phyloP scores from a whole-genome alignment of 1,140 invertebrate genomes.

The Pseudomyrmex concolor region DNA sequence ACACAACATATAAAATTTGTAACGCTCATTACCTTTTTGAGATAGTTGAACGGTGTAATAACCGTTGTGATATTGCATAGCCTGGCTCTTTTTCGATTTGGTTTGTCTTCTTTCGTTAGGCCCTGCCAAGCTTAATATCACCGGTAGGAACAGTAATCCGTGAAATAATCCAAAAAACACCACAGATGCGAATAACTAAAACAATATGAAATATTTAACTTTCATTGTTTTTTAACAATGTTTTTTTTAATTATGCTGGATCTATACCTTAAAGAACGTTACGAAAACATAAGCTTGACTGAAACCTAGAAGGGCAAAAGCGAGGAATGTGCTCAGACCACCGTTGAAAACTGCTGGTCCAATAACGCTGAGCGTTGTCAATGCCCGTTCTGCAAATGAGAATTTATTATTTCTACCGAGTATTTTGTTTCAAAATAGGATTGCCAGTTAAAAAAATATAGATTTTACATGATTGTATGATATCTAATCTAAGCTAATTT shows the following conservation, averaged over 20 bases:
- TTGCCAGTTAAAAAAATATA: no score
- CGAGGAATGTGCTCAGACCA: conserved; percentile 85
- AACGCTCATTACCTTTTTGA: conserved; percentile 52
- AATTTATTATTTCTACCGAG: background rate
- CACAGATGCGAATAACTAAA: conserved; percentile 86
- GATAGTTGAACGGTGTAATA: conserved; percentile 71
- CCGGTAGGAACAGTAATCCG: conserved; percentile 86
- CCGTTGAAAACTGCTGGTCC: conserved; percentile 86
- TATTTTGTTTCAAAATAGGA: no score
- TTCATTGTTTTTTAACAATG: background rate
- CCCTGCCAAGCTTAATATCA: conserved; percentile 86
- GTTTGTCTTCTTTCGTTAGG: conserved; percentile 77
- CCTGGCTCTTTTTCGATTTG: conserved; percentile 69
- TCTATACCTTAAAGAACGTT: conserved; percentile 85
- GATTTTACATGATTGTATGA: no score
- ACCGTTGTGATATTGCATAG: conserved; percentile 72
- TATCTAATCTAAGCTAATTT: background rate
- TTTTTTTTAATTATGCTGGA: conserved; percentile 21
- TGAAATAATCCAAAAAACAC: conserved; percentile 87
- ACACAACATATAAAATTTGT: background rate
- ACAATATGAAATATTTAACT: conserved; percentile 31
- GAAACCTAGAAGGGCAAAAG: conserved; percentile 84
- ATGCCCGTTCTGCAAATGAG: conserved; percentile 79
- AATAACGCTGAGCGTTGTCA: conserved; percentile 81
- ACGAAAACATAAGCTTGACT: conserved; percentile 85